phyloP scores from a whole-genome alignment of 2,888 invertebrate species.

The Brachyptera risi region DNA sequence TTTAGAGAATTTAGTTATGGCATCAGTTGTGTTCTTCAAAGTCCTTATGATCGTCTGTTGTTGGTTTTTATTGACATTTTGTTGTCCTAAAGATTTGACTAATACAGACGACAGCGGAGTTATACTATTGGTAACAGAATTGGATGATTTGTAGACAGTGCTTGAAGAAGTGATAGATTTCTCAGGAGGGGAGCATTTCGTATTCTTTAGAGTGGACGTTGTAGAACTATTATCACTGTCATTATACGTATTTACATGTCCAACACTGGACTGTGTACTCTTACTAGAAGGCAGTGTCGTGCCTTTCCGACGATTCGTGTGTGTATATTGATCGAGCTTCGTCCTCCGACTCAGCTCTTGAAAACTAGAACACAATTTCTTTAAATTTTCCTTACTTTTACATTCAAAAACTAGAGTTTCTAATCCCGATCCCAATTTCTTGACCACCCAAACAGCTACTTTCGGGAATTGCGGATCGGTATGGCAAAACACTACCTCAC shows the following conservation, averaged over 20 bases:
- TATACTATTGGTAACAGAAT: background rate
- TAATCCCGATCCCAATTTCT: constrained; percentile 33
- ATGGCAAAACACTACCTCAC: constrained; percentile 42
- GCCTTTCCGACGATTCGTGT: constrained; percentile 32
- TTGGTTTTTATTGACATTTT: background rate
- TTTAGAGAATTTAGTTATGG: constrained; percentile 17
- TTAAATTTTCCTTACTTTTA: constrained; percentile 37
- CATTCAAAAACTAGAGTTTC: constrained; percentile 40
- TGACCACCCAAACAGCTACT: constrained; percentile 41
- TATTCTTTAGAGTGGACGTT: constrained; percentile 15
- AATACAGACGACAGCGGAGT: constrained; percentile 15
- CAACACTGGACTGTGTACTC: constrained; percentile 24
- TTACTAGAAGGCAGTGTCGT: background rate
- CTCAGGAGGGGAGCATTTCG: too few species aligned
- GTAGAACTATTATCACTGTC: background rate
- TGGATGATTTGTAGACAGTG: background rate
- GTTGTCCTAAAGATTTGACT: constrained; percentile 11
- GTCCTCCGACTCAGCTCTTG: constrained; percentile 37
- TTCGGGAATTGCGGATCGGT: constrained; percentile 39
- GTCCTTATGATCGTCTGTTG: constrained; percentile 18
- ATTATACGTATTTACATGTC: too few species aligned
- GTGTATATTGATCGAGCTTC: constrained; percentile 35
- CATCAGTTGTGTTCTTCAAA: constrained; percentile 16
- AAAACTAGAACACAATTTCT: constrained; percentile 37
- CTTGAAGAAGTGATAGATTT: too few species aligned